phyloP scores from a whole-genome alignment of 2,888 invertebrate species.

The Globia sparganii region DNA sequence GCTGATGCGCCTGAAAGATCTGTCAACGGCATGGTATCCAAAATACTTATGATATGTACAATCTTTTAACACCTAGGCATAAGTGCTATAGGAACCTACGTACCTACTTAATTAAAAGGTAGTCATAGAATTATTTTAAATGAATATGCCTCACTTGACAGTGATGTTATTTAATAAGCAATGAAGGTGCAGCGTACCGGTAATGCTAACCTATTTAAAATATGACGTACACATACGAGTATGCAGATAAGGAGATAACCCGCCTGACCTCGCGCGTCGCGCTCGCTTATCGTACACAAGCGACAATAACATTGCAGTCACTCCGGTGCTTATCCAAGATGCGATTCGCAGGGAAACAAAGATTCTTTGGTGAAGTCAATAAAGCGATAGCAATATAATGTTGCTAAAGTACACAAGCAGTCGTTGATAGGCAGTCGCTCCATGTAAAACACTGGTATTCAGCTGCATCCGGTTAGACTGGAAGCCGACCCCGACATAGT shows the following conservation, averaged over 20 bases:
- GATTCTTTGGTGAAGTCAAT: conserved; percentile 42
- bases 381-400: conserved; percentile 42
- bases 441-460: too few relatives aligned
- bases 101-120: background rate
- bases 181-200: conserved; percentile 1
- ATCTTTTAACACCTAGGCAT: background rate
- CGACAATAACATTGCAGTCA: conserved; percentile 17
- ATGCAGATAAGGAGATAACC: conserved; percentile 36
- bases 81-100: background rate
- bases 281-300: background rate
- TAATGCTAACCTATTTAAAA: conserved; percentile 17
- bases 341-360: conserved; percentile 43
- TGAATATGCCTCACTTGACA: background rate
- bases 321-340: conserved; percentile 21
- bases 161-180: background rate
- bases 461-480: too few relatives aligned
- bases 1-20: background rate
- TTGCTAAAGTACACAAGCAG: conserved; percentile 12
- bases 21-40: background rate
- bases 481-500: too few relatives aligned
- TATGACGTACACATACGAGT: too few relatives aligned
- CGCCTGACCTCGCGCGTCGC: conserved; percentile 8
- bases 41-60: background rate
- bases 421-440: too few relatives aligned
- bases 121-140: background rate